Conservation (phyloP, 2,888 invertebrate genomes). For the Stenichneumon culpator region DNA sequence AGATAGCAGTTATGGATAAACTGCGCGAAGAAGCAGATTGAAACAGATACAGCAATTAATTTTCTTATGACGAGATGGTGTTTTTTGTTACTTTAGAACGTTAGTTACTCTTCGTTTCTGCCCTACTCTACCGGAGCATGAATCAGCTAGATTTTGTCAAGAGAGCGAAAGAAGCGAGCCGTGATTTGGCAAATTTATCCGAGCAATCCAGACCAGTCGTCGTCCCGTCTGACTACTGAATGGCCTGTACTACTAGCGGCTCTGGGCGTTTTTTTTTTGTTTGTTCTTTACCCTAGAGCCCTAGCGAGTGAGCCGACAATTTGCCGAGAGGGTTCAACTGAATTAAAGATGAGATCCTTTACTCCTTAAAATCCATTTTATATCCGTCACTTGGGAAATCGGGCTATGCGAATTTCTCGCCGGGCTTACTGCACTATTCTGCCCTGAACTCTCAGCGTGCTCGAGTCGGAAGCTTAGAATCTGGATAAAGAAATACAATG, state of each 20-base stretch:
- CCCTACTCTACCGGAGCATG: slow-evolving; percentile 5
- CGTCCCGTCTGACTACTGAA: slow-evolving; percentile 52
- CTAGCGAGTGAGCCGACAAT: slow-evolving; percentile 25
- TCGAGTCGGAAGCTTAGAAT: neutral
- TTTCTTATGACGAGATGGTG: neutral
- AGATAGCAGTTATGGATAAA: neutral
- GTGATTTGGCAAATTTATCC: slow-evolving; percentile 30
- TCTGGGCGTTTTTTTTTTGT: slow-evolving; percentile 1
- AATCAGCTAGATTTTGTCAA: slow-evolving; percentile 1
- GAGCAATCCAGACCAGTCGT: slow-evolving; percentile 32
- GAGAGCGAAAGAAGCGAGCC: slow-evolving; percentile 29
- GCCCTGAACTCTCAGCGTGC: neutral
- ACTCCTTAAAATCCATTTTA: slow-evolving; percentile 42
- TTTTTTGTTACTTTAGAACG: neutral
- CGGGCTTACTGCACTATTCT: neutral
- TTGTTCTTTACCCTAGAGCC: neutral
- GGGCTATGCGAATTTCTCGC: slow-evolving; percentile 36
- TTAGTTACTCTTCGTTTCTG: slow-evolving; percentile 21
- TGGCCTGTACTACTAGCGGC: slow-evolving; percentile 37
- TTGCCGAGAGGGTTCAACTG: slow-evolving; percentile 24
- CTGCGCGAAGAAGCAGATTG: neutral
- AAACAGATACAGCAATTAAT: neutral
- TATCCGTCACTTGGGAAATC: slow-evolving; percentile 29
- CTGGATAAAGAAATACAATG: slow-evolving; percentile 4
- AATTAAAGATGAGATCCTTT: slow-evolving; percentile 50